Percentiles rank a stretch among this genome's conserved stretches.
Evolutionary conservation across 1,140 invertebrate genomes (phyloP).

Genomic region (Hycleus phaleratus): DNA sequence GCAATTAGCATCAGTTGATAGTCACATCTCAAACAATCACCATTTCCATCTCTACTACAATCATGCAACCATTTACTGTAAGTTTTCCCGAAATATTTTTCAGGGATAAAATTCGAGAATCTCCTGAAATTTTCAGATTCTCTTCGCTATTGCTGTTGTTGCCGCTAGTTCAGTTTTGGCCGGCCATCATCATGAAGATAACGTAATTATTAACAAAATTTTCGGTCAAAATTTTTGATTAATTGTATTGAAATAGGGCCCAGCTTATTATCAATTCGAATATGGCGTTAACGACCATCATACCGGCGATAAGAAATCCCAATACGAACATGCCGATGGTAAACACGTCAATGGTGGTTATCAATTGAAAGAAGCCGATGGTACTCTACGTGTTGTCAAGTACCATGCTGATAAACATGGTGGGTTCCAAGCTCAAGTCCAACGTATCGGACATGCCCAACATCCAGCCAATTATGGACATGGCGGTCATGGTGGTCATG

Average conservation of each 20-base stretch:
- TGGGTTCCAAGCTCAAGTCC: slow-evolving; percentile 17
- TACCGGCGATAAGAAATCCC: slow-evolving; percentile 35
- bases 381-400: slow-evolving; percentile 45
- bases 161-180: too few relatives aligned
- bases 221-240: background rate
- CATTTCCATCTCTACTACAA: too few relatives aligned
- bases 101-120: too few relatives aligned
- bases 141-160: too few relatives aligned
- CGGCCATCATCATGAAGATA: background rate
- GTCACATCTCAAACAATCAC: too few relatives aligned
- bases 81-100: too few relatives aligned
- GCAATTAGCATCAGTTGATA: too few relatives aligned
- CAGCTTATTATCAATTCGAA: slow-evolving; percentile 20
- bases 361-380: slow-evolving; percentile 45
- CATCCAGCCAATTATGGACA: slow-evolving; percentile 11
- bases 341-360: slow-evolving; percentile 14
- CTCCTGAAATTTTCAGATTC: too few relatives aligned
- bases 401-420: slow-evolving; percentile 47
- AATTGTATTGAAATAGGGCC: background rate
- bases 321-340: slow-evolving; percentile 19
- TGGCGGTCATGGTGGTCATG: too few relatives aligned
- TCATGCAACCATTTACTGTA: too few relatives aligned
- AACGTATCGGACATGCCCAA: slow-evolving; percentile 14
- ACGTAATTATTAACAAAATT: too few relatives aligned
- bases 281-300: slow-evolving; percentile 41